These are phyloP conservation scores for Neelides folsomi DNA, from an alignment of 2,888 invertebrate species.

Conservation along the genomic window DNA sequence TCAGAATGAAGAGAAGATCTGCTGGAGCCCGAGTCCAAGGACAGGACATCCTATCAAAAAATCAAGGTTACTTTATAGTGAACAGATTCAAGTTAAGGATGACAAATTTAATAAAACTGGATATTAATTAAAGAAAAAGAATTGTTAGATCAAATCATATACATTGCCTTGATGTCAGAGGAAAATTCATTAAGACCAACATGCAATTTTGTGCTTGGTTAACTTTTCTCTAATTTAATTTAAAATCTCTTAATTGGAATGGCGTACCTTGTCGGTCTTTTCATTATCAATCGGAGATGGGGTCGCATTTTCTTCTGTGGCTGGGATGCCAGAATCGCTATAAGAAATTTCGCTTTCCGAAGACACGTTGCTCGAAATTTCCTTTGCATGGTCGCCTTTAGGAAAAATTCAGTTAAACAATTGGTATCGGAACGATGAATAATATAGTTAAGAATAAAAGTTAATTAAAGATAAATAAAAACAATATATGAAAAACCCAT, in stretches of 20 bases:
- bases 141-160: neutral
- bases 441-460: slow-evolving; percentile 1
- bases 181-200: no score
- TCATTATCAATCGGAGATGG: slow-evolving; percentile 27
- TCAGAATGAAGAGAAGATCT: slow-evolving; percentile 24
- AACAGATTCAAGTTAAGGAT: neutral
- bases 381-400: slow-evolving; percentile 1
- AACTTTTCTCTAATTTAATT: no score
- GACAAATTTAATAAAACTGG: neutral
- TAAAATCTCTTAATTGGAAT: no score
- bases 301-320: slow-evolving; percentile 25
- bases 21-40: slow-evolving; percentile 10
- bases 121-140: neutral
- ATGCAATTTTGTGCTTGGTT: no score
- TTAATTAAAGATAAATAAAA: neutral
- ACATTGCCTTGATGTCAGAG: no score
- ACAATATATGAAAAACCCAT: neutral
- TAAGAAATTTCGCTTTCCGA: slow-evolving; percentile 31
- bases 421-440: no score
- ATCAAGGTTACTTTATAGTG: neutral
- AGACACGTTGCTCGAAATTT: slow-evolving; percentile 19
- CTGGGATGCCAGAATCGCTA: slow-evolving; percentile 31
- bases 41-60: slow-evolving; percentile 6
- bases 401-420: slow-evolving; percentile 4
- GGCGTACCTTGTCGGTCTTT: slow-evolving; percentile 6